Evolutionary conservation across 2,797 vertebrate genomes (phyloP).

Genomic region (Pangasius larnaudii): DNA sequence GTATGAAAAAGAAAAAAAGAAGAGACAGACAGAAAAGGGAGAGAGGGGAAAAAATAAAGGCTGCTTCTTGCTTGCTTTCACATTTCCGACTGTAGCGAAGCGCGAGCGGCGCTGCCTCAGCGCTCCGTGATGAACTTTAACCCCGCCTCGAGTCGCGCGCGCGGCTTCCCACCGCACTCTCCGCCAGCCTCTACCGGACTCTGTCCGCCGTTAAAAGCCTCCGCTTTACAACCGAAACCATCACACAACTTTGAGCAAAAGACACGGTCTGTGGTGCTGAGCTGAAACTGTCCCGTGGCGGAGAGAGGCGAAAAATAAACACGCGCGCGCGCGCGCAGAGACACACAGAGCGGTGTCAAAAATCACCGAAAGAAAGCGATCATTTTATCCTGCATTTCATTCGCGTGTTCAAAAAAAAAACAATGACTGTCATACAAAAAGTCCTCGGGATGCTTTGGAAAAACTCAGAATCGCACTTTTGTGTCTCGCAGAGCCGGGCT

Average conservation of each 20-base stretch:
- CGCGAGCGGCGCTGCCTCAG: constrained; percentile 78
- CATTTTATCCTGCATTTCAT: neutral
- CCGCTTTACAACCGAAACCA: constrained; percentile 70
- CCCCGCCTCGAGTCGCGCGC: constrained; percentile 88
- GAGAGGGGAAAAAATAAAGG: constrained; percentile 64
- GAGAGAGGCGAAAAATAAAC: constrained; percentile 11
- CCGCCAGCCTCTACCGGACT: constrained; percentile 33
- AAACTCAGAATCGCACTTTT: constrained; percentile 7
- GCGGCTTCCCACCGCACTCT: constrained; percentile 36
- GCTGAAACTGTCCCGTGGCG: constrained; percentile 29
- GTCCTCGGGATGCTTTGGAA: neutral
- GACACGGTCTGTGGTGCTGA: constrained; percentile 14
- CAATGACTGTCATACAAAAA: neutral
- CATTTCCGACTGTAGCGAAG: constrained; percentile 90
- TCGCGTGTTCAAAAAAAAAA: neutral
- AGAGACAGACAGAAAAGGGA: constrained; percentile 63
- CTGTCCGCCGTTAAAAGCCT: constrained; percentile 77
- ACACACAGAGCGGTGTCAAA: neutral
- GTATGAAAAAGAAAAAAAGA: constrained; percentile 60
- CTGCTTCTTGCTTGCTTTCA: constrained; percentile 91
- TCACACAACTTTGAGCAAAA: constrained; percentile 68
- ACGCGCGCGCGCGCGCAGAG: neutral
- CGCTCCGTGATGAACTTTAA: constrained; percentile 92
- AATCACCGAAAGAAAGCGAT: constrained; percentile 12
- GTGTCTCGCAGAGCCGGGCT: neutral